Evolutionary conservation across 2,888 invertebrate genomes (phyloP).

Genomic region (Cryptocheilus praepositus): DNA sequence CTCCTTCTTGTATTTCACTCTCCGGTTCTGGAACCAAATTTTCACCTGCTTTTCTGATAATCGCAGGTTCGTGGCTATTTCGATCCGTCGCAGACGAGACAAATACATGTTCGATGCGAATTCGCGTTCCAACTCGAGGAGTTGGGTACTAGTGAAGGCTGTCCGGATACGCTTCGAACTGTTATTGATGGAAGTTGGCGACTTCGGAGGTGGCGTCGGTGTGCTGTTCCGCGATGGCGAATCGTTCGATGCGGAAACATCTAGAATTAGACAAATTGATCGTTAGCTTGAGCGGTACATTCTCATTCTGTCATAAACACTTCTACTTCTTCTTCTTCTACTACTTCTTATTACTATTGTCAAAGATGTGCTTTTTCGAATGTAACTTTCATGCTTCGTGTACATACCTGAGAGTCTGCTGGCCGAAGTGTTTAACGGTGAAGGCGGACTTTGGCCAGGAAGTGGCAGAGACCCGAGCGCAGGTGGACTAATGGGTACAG

Average conservation of each 20-base stretch:
- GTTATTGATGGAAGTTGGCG: slow-evolving; percentile 71
- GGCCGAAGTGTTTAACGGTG: slow-evolving; percentile 58
- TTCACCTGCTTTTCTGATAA: slow-evolving; percentile 96
- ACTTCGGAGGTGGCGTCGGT: slow-evolving; percentile 75
- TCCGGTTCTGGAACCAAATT: slow-evolving; percentile 95
- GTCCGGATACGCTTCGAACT: slow-evolving; percentile 93
- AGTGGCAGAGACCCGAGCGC: slow-evolving; percentile 46
- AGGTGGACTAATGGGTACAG: slow-evolving; percentile 59
- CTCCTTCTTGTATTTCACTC: slow-evolving; percentile 95
- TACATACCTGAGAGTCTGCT: slow-evolving; percentile 63
- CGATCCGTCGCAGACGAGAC: slow-evolving; percentile 90
- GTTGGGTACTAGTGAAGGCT: slow-evolving; percentile 92
- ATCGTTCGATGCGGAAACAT: slow-evolving; percentile 70
- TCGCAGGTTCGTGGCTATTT: slow-evolving; percentile 92
- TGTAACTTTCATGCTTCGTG: background rate
- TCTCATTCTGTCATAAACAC: too few species aligned
- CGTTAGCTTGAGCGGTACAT: background rate
- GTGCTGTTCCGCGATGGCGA: slow-evolving; percentile 74
- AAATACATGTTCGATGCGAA: slow-evolving; percentile 94
- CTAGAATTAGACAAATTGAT: slow-evolving; percentile 47
- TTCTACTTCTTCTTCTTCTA: too few species aligned
- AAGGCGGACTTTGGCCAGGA: slow-evolving; percentile 64
- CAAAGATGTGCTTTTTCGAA: background rate
- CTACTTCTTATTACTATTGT: too few species aligned
- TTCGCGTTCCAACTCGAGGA: slow-evolving; percentile 87